Conservation (phyloP, 92 coral and sea anemone species). For the Umimayanthus kanabou region DNA sequence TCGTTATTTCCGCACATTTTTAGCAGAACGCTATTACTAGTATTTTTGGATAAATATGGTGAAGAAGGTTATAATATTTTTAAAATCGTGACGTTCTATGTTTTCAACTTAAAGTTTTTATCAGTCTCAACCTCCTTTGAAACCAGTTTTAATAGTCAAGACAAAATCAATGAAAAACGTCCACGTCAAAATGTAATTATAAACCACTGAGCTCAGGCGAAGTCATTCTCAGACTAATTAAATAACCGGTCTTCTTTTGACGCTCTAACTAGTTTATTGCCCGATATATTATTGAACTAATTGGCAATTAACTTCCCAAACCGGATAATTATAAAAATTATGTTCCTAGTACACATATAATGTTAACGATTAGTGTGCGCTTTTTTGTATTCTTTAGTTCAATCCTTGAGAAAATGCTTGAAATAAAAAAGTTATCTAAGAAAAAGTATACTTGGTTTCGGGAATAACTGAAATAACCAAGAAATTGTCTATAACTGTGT, state of each 20-base stretch:
- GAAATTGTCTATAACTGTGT: not conserved
- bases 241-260: not conserved
- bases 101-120: no score
- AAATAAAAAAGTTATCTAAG: not conserved
- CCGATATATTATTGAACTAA: not conserved
- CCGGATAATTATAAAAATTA: not conserved
- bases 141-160: no score
- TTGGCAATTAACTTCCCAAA: not conserved
- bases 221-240: not conserved
- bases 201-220: not conserved
- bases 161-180: not conserved
- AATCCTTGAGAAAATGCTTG: no score
- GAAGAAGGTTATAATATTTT: no score
- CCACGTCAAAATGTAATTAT: no score
- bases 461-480: not conserved
- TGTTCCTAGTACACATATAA: not conserved
- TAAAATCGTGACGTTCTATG: no score
- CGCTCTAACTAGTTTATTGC: not conserved
- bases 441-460: not conserved
- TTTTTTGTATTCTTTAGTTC: not conserved
- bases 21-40: no score
- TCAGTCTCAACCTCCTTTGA: no score
- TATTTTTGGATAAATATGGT: no score
- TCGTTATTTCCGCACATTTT: not conserved
- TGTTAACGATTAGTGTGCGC: not conserved